These are phyloP conservation scores for Brenthis daphne DNA, from an alignment of 2,888 invertebrate species.

Conservation along the genomic window DNA sequence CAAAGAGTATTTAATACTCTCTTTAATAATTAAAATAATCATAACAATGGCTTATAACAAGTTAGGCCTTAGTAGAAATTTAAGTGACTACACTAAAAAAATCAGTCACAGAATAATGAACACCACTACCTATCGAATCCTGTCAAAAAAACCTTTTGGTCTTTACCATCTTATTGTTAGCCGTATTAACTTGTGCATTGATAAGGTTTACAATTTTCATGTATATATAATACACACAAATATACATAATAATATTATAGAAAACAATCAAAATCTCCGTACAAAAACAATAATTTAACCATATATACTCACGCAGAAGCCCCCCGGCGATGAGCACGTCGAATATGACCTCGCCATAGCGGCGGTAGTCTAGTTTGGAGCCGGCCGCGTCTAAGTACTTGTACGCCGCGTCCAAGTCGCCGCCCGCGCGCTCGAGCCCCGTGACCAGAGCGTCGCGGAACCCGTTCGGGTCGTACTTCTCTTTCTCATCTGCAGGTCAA, in stretches of 20 bases:
- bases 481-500: constrained; percentile 94
- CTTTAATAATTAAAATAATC: too few species aligned
- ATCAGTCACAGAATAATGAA: too few species aligned
- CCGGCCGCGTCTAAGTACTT: constrained; percentile 97
- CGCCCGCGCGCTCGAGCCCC: constrained; percentile 96
- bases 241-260: neutral
- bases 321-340: constrained; percentile 99
- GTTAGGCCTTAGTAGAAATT: too few species aligned
- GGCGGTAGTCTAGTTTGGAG: constrained; percentile 97
- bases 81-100: too few species aligned
- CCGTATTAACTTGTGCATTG: too few species aligned
- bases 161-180: too few species aligned
- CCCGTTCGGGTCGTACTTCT: constrained; percentile 99
- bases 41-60: too few species aligned
- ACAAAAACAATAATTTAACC: neutral
- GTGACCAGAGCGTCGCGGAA: constrained; percentile 98
- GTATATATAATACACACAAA: too few species aligned
- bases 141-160: too few species aligned
- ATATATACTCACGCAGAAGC: constrained; percentile 87
- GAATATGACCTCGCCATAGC: constrained; percentile 98
- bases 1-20: too few species aligned
- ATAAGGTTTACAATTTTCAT: too few species aligned
- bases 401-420: constrained; percentile 97
- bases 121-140: too few species aligned
- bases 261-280: neutral